Evolutionary conservation across 2,113 vertebrate genomes (phyloP), one percentile per base, ranked within the genome.

Genomic region (Eira barbara): DNA sequence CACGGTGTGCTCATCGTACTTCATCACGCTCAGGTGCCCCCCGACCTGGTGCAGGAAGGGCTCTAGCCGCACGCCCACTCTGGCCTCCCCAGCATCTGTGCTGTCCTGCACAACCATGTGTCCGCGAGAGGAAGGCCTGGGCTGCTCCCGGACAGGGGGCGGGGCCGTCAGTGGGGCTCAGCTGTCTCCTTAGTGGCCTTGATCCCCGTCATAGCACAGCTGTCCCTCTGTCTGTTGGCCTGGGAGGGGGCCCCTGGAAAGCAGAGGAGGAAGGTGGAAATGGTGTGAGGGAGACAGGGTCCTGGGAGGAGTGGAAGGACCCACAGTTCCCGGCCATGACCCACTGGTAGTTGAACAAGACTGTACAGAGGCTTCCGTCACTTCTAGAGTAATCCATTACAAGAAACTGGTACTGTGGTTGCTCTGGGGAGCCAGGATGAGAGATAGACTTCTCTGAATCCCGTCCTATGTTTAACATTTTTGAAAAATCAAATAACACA

Each of bases 1-100:
- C 74, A 99, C 36, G 0, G 99, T 99, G 95, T 98, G 93, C 63
- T 98, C 98, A 0, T 99, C 99, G 0, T 99, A 99, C 90, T 84
- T 98, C 98, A 99, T 97, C 97, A 99, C 94, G 39, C 99, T 99
- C 88, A 98, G 90, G 97, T 99, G 99, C 3, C 99, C 99, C 1
- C 99, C 99, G 2, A 99, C 99, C 96, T 99, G 99, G 67, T 99
- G 99, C 95, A 99, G 61, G 1, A 99, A 99, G 89, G 99, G 99
- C 98, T 99, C 98, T 96, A 99, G 98, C 0, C 87, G 98, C 83
- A 99, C 97, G 0, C 95, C 94, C 0, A 31, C 81, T 69, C 97
- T 65, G 79, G 90, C 0, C 11, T 98, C 98, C 0, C 92, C 42
- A 0, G 96, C 8, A 0, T 98, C 97, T 21, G 36, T 31, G 0